Percentiles rank a stretch among this genome's conserved stretches.
phyloP scores from a whole-genome alignment of 2,797 vertebrate species.

The Pampus argenteus region DNA sequence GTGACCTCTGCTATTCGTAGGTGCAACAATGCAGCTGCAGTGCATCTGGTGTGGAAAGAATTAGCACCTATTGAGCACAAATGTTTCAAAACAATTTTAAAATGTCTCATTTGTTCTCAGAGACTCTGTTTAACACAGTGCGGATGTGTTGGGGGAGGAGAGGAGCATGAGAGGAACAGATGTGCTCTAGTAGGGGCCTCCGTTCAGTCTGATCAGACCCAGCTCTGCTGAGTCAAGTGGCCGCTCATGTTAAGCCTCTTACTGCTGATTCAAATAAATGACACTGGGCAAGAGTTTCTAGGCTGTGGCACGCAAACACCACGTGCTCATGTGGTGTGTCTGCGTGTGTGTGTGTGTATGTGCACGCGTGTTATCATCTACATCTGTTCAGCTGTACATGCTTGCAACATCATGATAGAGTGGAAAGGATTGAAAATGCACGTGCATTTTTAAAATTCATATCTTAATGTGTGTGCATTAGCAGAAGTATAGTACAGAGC shows the following conservation, averaged over 20 bases:
- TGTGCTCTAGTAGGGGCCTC: conserved; percentile 50
- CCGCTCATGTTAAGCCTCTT: conserved; percentile 80
- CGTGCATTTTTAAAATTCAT: neutral
- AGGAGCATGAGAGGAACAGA: conserved; percentile 53
- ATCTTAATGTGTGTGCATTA: conserved; percentile 5
- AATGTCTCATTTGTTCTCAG: neutral
- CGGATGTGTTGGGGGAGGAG: conserved; percentile 45
- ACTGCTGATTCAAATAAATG: conserved; percentile 70
- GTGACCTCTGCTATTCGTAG: neutral
- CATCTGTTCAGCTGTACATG: conserved; percentile 27
- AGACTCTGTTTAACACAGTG: neutral
- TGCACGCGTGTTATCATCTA: neutral
- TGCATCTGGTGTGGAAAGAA: neutral
- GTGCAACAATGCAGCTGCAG: neutral
- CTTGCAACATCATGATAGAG: neutral
- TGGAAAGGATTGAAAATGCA: neutral
- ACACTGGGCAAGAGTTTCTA: conserved; percentile 54
- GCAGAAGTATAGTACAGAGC: neutral
- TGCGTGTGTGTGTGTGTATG: neutral
- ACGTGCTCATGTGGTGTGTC: conserved; percentile 3
- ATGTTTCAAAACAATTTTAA: neutral
- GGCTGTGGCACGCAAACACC: conserved; percentile 26
- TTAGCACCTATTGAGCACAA: neutral
- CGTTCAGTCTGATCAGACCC: conserved; percentile 38
- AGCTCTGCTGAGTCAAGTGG: conserved; percentile 71